Percentiles rank a stretch among this genome's conserved stretches.
Evolutionary conservation across 1,140 invertebrate genomes (phyloP).

Genomic region (Drosophila ambigua): DNA sequence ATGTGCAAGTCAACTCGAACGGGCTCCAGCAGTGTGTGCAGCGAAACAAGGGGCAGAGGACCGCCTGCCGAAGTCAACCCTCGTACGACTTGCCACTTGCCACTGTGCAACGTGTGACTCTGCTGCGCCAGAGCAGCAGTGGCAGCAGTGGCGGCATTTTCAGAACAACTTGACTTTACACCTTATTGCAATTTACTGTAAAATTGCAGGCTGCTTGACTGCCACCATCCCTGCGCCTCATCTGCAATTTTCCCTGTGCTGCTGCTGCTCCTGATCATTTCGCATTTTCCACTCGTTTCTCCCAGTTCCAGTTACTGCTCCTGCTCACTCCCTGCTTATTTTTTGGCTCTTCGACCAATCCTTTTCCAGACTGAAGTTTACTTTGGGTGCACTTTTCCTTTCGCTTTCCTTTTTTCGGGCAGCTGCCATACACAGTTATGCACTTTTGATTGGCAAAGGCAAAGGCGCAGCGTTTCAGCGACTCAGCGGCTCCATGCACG

Average conservation of each 20-base stretch:
- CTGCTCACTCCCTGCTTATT: too few species aligned
- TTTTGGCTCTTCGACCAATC: constrained; percentile 15
- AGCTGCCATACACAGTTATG: constrained; percentile 49
- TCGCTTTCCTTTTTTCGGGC: constrained; percentile 11
- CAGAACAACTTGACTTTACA: constrained; percentile 71
- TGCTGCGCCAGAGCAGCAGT: not conserved
- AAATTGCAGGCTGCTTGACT: constrained; percentile 60
- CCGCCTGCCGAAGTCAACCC: constrained; percentile 18
- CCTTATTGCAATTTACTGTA: constrained; percentile 77
- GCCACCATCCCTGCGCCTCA: not conserved
- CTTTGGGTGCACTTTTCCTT: constrained; percentile 37
- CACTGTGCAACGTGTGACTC: constrained; percentile 27
- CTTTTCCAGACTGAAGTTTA: constrained; percentile 12
- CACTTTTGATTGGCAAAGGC: constrained; percentile 59
- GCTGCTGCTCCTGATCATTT: too few species aligned
- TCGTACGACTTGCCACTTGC: not conserved
- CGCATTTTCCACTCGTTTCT: not conserved
- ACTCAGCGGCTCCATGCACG: constrained; percentile 14
- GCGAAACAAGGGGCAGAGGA: constrained; percentile 4
- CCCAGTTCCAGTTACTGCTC: constrained; percentile 3
- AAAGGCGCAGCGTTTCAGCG: not conserved
- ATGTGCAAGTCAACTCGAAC: constrained; percentile 73
- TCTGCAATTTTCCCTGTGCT: constrained; percentile 14
- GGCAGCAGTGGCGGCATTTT: constrained; percentile 3
- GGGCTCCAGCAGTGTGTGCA: constrained; percentile 10